A percentile compares a stretch with the other conserved stretches of the same genome.
Conservation (phyloP, 2,888 invertebrate genomes). For the Julus scandinavius region DNA sequence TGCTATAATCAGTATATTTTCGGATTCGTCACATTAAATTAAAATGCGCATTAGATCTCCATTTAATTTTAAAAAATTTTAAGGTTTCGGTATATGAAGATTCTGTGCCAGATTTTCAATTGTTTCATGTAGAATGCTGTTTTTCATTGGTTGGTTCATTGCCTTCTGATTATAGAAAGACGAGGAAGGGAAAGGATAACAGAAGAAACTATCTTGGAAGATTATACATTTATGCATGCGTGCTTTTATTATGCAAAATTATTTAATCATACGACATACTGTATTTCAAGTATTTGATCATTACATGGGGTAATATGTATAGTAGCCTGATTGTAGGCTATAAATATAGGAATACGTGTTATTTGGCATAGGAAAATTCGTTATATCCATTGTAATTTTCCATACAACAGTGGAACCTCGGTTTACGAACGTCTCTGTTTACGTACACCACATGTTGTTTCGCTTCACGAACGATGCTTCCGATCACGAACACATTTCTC, state of each 20-base stretch:
- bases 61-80: not conserved
- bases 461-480: too few species aligned
- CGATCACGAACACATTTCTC: too few species aligned
- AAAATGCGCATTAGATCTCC: not conserved
- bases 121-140: not conserved
- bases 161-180: not conserved
- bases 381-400: too few species aligned
- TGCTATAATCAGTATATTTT: not conserved
- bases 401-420: too few species aligned
- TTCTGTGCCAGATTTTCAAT: not conserved
- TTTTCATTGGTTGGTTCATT: not conserved
- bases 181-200: not conserved
- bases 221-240: not conserved
- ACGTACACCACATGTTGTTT: too few species aligned
- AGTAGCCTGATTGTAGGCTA: too few species aligned
- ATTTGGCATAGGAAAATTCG: too few species aligned
- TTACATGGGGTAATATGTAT: too few species aligned
- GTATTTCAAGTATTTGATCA: too few species aligned
- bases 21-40: not conserved
- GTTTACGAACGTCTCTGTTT: too few species aligned
- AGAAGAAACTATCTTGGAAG: not conserved
- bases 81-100: not conserved
- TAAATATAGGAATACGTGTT: too few species aligned
- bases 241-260: not conserved
- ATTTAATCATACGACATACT: too few species aligned